phyloP scores from a whole-genome alignment of 2,113 vertebrate species.

The Grantiella picta region DNA sequence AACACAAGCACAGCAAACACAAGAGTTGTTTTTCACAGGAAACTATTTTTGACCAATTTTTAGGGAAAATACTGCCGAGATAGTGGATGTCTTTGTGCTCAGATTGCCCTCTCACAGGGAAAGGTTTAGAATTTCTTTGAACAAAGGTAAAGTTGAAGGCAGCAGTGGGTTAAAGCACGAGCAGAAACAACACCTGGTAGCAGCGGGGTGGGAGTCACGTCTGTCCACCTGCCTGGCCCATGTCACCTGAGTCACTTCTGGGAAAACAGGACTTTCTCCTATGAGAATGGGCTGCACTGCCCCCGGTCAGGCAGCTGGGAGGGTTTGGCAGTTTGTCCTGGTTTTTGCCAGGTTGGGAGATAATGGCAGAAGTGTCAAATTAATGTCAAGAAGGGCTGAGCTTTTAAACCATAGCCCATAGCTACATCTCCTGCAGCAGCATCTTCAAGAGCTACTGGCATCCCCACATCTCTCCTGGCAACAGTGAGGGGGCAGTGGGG shows the following conservation, averaged over 20 bases:
- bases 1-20: background rate
- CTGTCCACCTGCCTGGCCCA: background rate
- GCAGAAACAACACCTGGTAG: background rate
- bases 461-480: slow-evolving; percentile 39
- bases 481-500: background rate
- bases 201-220: background rate
- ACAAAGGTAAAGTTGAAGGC: background rate
- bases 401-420: background rate
- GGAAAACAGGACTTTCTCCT: background rate
- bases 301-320: rapidly evolving
- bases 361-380: background rate
- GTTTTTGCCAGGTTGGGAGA: background rate
- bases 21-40: background rate
- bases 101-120: background rate
- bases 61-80: background rate
- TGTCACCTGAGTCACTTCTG: background rate
- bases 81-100: background rate
- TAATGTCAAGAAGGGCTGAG: background rate
- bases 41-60: background rate
- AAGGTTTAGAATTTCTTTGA: background rate
- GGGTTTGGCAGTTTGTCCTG: background rate
- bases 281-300: background rate
- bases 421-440: background rate
- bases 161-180: background rate
- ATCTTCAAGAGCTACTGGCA: background rate